Evolutionary conservation across 30 jellyfish, hydroid and myxozoan genomes (phyloP).

Genomic region (Thelohanellus kitauei): DNA sequence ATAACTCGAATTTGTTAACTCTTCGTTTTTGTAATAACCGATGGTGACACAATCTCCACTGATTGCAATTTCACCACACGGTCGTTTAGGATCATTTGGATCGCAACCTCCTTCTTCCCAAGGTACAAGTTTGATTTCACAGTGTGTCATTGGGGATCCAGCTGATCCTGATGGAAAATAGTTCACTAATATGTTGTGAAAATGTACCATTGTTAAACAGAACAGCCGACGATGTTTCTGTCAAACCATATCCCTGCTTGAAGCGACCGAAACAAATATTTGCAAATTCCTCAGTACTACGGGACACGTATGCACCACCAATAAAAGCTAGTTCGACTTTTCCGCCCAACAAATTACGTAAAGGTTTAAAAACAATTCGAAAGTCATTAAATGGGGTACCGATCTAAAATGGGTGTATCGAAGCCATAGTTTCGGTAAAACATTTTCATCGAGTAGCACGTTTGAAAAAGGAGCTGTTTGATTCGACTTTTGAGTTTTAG

Average conservation of each 20-base stretch:
- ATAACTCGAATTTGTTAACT: constrained; percentile 25
- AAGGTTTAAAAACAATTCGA: no score
- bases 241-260: background rate
- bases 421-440: background rate
- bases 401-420: background rate
- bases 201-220: no score
- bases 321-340: background rate
- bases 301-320: background rate
- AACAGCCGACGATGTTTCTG: background rate
- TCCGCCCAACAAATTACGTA: background rate
- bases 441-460: no score
- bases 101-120: background rate
- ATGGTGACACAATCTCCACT: constrained; percentile 36
- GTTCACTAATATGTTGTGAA: background rate
- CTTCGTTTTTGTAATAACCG: constrained; percentile 59
- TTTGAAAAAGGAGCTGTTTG: background rate
- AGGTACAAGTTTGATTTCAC: background rate
- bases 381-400: no score
- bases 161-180: no score
- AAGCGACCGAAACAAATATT: background rate
- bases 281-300: background rate
- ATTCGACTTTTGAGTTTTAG: no score
- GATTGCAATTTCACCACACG: constrained; percentile 72
- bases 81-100: constrained; percentile 2
- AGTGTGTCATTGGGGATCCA: no score